These are phyloP conservation scores for Ormia ochracea DNA, from an alignment of 2,888 invertebrate genomes.

Conservation along the genomic window DNA sequence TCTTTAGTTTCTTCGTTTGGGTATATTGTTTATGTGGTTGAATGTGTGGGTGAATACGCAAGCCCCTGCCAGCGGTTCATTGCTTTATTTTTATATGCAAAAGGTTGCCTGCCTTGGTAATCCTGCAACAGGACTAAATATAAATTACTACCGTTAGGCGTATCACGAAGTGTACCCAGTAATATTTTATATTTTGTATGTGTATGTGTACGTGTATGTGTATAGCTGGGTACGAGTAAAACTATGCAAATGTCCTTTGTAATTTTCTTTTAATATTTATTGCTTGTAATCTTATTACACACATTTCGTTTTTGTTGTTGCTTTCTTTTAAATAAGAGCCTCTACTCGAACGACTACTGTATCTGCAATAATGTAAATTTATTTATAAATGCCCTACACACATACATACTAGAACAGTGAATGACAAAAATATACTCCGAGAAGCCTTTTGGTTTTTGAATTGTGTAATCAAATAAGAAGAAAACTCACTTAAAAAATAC, in stretches of 20 bases:
- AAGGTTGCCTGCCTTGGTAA: slow-evolving; percentile 12
- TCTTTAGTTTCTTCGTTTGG: slow-evolving; percentile 9
- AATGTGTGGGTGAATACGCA: background rate
- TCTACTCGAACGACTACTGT: slow-evolving; percentile 17
- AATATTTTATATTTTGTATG: background rate
- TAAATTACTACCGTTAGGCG: slow-evolving; percentile 22
- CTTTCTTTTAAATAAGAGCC: slow-evolving; percentile 3
- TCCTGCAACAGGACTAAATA: slow-evolving; percentile 33
- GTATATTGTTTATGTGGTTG: background rate
- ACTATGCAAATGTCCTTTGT: slow-evolving; percentile 38
- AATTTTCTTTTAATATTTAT: slow-evolving; percentile 55
- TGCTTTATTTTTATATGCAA: background rate
- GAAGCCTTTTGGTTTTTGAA: too few relatives aligned
- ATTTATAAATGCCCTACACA: background rate
- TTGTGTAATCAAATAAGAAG: too few relatives aligned
- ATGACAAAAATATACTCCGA: too few relatives aligned
- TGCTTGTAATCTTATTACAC: slow-evolving; percentile 51
- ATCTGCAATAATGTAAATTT: background rate
- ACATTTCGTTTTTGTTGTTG: too few relatives aligned
- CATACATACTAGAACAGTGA: background rate
- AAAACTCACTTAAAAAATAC: too few relatives aligned
- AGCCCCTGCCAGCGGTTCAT: background rate
- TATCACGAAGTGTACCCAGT: slow-evolving; percentile 2
- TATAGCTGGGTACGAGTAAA: background rate
- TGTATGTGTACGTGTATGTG: background rate